Evolutionary conservation across 2,113 vertebrate species (phyloP), one percentile per base, ranked within the genome.

Genomic region (Anas platyrhynchos): DNA sequence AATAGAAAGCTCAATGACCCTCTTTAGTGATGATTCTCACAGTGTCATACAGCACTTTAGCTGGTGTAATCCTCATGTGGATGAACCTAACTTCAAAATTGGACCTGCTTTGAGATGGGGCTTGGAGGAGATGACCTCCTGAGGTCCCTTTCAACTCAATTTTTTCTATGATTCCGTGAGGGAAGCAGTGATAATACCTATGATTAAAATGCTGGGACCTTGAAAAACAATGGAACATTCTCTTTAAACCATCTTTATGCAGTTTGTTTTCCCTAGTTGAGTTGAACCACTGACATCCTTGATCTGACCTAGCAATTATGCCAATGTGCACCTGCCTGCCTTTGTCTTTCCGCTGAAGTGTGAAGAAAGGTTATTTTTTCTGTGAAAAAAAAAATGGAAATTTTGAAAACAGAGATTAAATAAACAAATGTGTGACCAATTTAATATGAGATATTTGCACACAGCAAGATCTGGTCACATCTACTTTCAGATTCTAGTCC

Each of bases 341-440:
- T 72, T 92, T 75, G 11, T 81, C 54, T 62, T 95, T 76, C 69
- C 23, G 15, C 29, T 0, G 3, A 89, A 5, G 25, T 38, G 75
- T 54, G 76, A 86, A 74, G 55, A 91, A 94, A 87, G 38, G 88
- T 84, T 92, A 36, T 94, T 95, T 88, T 90, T 91, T 87, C 48
- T 13, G 27, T 52, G 58, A 46, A 86, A 95, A 90, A 48, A 48
- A 52, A 73, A 91, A 65, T n/a, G 10, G 8, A 71, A 69, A 11
- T 89, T 93, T 92, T 93, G 83, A 93, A 97, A 96, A 75, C 52
- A 74, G 67, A 88, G 69, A 95, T 95, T 94, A 96, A 98, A 96
- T 92, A 96, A 94, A 93, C 79, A 91, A 95, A 88, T 13, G 54
- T 89, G 91, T 46, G 92, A 95, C 91, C 81, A 48, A 86, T 96